Percentiles rank a stretch among this genome's conserved stretches.
These are phyloP conservation scores for Semnornis frantzii DNA, from an alignment of 2,113 vertebrate genomes.

Conservation along the genomic window DNA sequence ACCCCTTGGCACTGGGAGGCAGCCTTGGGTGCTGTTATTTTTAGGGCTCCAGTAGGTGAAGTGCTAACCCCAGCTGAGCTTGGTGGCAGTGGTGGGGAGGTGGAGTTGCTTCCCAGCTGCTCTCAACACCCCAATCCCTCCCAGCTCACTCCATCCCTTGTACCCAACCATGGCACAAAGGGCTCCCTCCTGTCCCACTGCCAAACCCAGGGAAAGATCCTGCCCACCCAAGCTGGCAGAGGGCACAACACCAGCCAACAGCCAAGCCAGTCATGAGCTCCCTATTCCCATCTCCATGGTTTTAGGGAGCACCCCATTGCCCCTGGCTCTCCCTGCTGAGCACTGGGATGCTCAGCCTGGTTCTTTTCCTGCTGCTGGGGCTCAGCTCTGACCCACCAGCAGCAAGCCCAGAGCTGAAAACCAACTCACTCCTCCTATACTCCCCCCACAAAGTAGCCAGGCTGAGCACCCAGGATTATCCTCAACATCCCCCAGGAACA, in stretches of 20 bases:
- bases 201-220: accelerated
- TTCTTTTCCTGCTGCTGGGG: accelerated
- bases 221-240: neutral
- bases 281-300: accelerated
- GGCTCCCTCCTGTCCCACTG: neutral
- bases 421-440: neutral
- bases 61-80: neutral
- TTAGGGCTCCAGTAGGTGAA: neutral
- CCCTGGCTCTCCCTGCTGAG: accelerated
- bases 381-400: neutral
- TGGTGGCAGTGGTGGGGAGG: accelerated
- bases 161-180: neutral
- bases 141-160: neutral
- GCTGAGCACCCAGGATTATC: neutral
- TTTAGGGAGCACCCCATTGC: neutral
- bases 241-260: neutral
- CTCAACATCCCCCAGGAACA: neutral
- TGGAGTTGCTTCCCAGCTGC: neutral
- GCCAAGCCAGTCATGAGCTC: accelerated
- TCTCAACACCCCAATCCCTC: accelerated
- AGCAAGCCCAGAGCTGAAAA: neutral
- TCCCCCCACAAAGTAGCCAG: neutral
- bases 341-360: accelerated
- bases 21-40: accelerated
- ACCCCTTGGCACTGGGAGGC: accelerated